phyloP scores from a whole-genome alignment of 2,113 vertebrate species.

The Pituophis catenifer region DNA sequence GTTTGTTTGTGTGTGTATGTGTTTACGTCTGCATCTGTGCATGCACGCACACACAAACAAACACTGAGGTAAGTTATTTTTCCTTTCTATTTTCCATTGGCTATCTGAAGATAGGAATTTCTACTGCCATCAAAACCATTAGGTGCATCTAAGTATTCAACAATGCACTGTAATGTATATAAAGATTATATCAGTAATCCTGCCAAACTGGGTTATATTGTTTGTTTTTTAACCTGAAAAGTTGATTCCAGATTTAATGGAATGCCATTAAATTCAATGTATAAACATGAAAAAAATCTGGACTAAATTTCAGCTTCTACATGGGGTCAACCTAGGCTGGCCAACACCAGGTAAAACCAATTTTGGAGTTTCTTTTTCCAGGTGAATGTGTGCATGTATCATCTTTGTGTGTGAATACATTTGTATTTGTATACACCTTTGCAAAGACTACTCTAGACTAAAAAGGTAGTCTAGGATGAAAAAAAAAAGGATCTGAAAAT shows the following conservation, averaged over 20 bases:
- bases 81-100: neutral
- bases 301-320: neutral
- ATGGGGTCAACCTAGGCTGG: neutral
- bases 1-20: neutral
- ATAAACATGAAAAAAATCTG: neutral
- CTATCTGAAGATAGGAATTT: neutral
- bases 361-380: neutral
- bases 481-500: neutral
- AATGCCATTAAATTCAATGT: neutral
- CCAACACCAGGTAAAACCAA: neutral
- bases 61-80: neutral
- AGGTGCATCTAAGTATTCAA: neutral
- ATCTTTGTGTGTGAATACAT: neutral
- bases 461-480: neutral
- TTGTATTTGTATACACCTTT: neutral
- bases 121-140: neutral
- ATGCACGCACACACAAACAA: no score
- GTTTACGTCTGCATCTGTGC: neutral
- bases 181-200: neutral
- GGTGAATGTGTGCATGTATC: neutral
- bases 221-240: neutral
- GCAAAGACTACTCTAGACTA: neutral
- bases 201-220: neutral
- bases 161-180: neutral
- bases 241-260: neutral